phyloP scores from a whole-genome alignment of 2,888 invertebrate species.

The Neocrepidodera transversa region DNA sequence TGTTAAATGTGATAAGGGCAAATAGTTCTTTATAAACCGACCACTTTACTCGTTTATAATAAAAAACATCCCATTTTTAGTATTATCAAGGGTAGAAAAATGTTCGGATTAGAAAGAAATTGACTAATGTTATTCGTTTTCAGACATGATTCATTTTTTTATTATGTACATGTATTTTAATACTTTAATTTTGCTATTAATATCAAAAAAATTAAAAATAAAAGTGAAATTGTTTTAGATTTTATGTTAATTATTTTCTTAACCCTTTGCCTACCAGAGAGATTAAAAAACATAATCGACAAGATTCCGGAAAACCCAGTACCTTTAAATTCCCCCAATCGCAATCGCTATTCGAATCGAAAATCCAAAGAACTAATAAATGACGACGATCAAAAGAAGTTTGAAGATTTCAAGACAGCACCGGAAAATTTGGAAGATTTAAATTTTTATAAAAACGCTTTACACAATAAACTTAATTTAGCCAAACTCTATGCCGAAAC shows the following conservation, averaged over 20 bases:
- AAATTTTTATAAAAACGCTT: slow-evolving; percentile 37
- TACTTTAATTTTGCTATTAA: no score
- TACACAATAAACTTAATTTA: slow-evolving; percentile 48
- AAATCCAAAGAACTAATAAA: background rate
- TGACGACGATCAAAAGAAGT: slow-evolving; percentile 1
- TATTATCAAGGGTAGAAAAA: no score
- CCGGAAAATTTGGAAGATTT: slow-evolving; percentile 26
- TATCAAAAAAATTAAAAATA: no score
- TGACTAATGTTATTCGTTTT: no score
- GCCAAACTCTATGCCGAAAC: slow-evolving; percentile 48
- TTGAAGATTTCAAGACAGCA: slow-evolving; percentile 26
- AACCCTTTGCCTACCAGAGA: slow-evolving; percentile 15
- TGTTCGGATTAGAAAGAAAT: no score
- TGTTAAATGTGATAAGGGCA: no score
- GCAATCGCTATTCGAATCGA: background rate
- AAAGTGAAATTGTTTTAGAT: background rate
- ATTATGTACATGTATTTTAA: no score
- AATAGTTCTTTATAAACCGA: no score
- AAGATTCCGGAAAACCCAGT: slow-evolving; percentile 32
- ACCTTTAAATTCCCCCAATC: background rate
- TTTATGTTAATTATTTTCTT: slow-evolving; percentile 5
- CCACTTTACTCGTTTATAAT: no score
- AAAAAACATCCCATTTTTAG: no score
- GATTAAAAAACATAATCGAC: slow-evolving; percentile 35
- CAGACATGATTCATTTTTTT: no score